Conservation (phyloP, 2,797 vertebrate species). For the Phoebastria nigripes region DNA sequence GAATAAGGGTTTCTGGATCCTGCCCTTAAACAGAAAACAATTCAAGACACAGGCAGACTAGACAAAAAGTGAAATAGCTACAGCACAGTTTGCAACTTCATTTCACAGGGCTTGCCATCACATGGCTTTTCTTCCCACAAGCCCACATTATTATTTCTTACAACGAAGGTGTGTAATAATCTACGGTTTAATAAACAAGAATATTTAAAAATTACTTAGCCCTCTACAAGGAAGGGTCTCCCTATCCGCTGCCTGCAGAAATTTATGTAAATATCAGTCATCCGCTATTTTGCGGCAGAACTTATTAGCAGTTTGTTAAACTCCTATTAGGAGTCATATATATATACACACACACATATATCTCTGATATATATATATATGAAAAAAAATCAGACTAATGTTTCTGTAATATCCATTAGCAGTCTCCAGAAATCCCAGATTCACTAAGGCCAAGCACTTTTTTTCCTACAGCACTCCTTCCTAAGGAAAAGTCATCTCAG, state of each 20-base stretch:
- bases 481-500: constrained; percentile 12
- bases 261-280: not conserved
- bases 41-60: not conserved
- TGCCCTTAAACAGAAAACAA: not conserved
- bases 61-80: not conserved
- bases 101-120: not conserved
- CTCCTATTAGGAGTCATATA: not conserved
- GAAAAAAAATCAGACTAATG: not conserved
- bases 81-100: not conserved
- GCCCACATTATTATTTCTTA: not conserved
- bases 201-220: not conserved
- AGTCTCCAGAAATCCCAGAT: not conserved
- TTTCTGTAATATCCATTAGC: not conserved
- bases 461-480: not conserved
- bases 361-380: not conserved
- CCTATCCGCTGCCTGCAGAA: not conserved
- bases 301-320: not conserved
- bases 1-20: not conserved
- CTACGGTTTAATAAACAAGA: not conserved
- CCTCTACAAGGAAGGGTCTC: not conserved
- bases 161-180: not conserved
- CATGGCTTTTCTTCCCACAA: not conserved
- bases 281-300: not conserved
- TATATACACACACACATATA: not conserved
- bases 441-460: not conserved